Evolutionary conservation across 1,140 invertebrate species (phyloP).

Genomic region (Drosophila bipectinata): DNA sequence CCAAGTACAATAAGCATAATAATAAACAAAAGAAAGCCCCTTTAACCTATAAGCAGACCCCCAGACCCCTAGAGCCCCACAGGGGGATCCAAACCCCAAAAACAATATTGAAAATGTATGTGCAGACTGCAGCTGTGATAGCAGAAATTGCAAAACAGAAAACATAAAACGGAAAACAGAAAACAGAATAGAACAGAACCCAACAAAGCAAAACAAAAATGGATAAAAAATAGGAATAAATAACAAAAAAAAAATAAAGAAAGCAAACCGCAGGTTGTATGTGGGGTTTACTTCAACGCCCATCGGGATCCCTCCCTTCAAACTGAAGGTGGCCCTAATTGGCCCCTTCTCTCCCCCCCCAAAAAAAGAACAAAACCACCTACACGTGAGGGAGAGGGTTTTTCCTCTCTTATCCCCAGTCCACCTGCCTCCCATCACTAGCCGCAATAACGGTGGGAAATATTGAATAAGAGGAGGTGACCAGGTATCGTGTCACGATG

Average conservation of each 20-base stretch:
- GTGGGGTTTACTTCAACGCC: slow-evolving; percentile 44
- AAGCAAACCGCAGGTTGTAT: slow-evolving; percentile 37
- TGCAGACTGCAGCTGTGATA: slow-evolving; percentile 55
- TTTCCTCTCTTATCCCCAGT: slow-evolving; percentile 14
- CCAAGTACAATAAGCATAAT: slow-evolving; percentile 33
- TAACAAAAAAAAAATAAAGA: slow-evolving; percentile 34
- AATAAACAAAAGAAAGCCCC: slow-evolving; percentile 31
- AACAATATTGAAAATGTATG: slow-evolving; percentile 37
- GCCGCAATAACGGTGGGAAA: slow-evolving; percentile 20
- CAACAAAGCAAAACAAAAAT: slow-evolving; percentile 40
- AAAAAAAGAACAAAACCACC: not conserved
- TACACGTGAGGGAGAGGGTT: slow-evolving; percentile 7
- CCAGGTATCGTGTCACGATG: slow-evolving; percentile 22
- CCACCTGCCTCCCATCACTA: slow-evolving; percentile 8
- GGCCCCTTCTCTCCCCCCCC: slow-evolving; percentile 18
- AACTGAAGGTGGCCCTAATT: slow-evolving; percentile 51
- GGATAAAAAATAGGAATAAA: slow-evolving; percentile 28
- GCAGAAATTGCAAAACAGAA: slow-evolving; percentile 69
- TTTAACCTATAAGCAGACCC: slow-evolving; percentile 41
- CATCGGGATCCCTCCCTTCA: slow-evolving; percentile 1
- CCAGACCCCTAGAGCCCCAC: not conserved
- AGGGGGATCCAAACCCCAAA: slow-evolving; percentile 3
- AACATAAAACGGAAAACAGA: slow-evolving; percentile 42
- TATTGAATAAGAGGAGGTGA: slow-evolving; percentile 32
- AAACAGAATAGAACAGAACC: slow-evolving; percentile 16